Evolutionary conservation across 1,140 invertebrate genomes (phyloP).

Genomic region (Aphidius gifuensis): DNA sequence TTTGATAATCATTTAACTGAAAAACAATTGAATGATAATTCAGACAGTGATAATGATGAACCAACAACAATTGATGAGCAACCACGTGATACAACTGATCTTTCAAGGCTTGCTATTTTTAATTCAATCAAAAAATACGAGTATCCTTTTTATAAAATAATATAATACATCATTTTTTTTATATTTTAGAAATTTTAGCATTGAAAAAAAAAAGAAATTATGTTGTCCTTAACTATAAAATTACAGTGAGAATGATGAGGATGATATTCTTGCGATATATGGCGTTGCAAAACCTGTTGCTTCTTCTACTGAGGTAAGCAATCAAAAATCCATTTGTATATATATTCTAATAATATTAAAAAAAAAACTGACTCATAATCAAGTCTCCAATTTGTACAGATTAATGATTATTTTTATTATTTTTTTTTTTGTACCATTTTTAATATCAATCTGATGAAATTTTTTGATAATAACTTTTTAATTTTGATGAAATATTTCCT

Average conservation of each 20-base stretch:
- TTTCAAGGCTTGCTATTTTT: constrained; percentile 21
- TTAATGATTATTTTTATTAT: neutral
- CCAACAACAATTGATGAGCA: neutral
- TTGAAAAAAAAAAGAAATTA: neutral
- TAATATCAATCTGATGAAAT: too few species aligned
- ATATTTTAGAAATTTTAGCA: neutral
- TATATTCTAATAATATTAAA: neutral
- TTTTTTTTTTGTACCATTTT: too few species aligned
- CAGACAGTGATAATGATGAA: neutral
- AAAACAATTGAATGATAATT: constrained; percentile 1
- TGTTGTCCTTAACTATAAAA: constrained; percentile 17
- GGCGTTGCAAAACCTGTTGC: constrained; percentile 26
- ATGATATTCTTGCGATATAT: constrained; percentile 44
- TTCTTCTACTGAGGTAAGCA: constrained; percentile 30
- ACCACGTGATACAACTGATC: neutral
- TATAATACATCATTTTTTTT: neutral
- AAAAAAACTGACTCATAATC: neutral
- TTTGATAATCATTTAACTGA: constrained; percentile 37
- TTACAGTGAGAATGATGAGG: constrained; percentile 34
- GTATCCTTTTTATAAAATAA: constrained; percentile 14
- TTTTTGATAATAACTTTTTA: too few species aligned
- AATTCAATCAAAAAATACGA: constrained; percentile 15
- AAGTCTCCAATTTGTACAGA: neutral
- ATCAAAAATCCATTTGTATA: constrained; percentile 1
- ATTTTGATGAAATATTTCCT: too few species aligned